Conservation (phyloP, 2,888 invertebrate species). For the Periphyllus acericola region DNA sequence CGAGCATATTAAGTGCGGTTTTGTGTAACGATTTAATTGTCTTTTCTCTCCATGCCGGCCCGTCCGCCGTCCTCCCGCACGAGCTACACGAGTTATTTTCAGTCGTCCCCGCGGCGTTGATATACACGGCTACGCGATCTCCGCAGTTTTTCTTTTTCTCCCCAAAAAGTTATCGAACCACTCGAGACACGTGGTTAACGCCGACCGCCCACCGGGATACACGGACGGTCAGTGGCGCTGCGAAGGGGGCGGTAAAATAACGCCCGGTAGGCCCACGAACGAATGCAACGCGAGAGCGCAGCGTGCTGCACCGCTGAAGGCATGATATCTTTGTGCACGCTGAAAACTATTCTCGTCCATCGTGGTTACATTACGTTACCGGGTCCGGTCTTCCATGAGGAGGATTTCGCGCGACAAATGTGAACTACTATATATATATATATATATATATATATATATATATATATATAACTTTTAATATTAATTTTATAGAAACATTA, state of each 20-base stretch:
- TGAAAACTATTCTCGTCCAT: background rate
- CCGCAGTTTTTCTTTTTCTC: background rate
- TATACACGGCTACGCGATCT: too few relatives aligned
- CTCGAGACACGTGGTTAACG: background rate
- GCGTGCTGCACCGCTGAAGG: background rate
- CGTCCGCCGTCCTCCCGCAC: background rate
- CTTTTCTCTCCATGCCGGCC: background rate
- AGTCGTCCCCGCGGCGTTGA: background rate
- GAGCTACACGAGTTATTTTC: background rate
- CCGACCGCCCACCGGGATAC: background rate
- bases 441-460: too few relatives aligned
- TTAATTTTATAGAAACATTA: too few relatives aligned
- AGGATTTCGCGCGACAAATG: too few relatives aligned
- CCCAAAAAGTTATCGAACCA: constrained; percentile 1
- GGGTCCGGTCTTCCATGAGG: background rate
- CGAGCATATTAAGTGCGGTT: constrained; percentile 51
- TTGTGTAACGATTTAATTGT: constrained; percentile 54
- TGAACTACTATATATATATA: too few relatives aligned
- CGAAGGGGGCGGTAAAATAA: background rate
- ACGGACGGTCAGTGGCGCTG: background rate
- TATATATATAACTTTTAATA: too few relatives aligned
- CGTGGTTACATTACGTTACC: background rate
- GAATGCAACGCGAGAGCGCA: background rate
- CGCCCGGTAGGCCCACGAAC: background rate
- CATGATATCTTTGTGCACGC: background rate